These are phyloP conservation scores for Lateolabrax maculatus DNA, from an alignment of 2,797 vertebrate genomes.

Conservation along the genomic window DNA sequence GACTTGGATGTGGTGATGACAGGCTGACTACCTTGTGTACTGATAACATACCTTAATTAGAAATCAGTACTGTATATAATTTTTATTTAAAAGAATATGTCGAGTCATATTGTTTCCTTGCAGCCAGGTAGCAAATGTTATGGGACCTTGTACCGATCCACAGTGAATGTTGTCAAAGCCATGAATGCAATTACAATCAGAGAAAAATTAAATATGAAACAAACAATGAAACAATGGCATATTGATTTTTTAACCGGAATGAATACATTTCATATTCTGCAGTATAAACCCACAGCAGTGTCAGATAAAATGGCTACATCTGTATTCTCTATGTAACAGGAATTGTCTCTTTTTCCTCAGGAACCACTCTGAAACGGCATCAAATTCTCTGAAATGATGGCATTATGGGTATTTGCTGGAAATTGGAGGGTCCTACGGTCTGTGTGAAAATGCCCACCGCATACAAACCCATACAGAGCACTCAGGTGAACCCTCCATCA, in stretches of 20 bases:
- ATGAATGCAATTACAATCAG: background rate
- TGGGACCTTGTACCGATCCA: background rate
- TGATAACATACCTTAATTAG: background rate
- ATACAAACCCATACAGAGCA: slow-evolving; percentile 2
- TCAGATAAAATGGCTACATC: slow-evolving; percentile 11
- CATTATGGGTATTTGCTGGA: slow-evolving; percentile 38
- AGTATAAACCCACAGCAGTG: background rate
- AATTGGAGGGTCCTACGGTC: background rate
- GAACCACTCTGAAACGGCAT: background rate
- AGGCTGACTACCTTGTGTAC: background rate
- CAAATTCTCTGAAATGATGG: slow-evolving; percentile 12
- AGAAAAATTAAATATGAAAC: slow-evolving; percentile 10
- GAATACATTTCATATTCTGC: background rate
- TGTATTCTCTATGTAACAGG: background rate
- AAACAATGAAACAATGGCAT: slow-evolving; percentile 1
- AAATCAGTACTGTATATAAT: background rate
- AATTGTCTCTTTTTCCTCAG: background rate
- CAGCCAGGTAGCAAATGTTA: background rate
- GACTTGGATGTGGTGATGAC: too few species aligned
- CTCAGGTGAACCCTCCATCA: slow-evolving; percentile 41
- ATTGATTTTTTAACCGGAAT: slow-evolving; percentile 29
- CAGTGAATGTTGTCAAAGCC: slow-evolving; percentile 1
- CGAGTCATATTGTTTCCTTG: background rate
- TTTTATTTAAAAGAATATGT: too few species aligned
- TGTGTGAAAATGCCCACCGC: slow-evolving; percentile 21